Conservation (phyloP, 2,888 invertebrate species). For the Esperia sulphurella region DNA sequence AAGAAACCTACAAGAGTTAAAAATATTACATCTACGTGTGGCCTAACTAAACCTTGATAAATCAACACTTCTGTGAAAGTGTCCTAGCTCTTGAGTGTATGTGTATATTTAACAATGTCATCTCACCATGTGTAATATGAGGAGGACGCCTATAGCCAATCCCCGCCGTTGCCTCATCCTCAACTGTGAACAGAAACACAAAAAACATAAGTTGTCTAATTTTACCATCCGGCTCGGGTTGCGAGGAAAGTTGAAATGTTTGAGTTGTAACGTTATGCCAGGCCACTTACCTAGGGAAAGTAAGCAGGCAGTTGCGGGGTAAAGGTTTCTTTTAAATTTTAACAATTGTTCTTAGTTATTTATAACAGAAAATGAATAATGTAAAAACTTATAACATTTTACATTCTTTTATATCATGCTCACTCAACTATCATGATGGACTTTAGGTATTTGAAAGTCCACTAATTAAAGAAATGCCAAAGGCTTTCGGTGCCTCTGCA, state of each 20-base stretch:
- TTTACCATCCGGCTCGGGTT: constrained; percentile 8
- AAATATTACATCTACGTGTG: too few relatives aligned
- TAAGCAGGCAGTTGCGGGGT: constrained; percentile 6
- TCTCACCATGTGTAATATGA: constrained; percentile 71
- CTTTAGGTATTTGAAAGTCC: too few relatives aligned
- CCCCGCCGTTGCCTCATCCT: constrained; percentile 64
- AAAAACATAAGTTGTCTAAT: constrained; percentile 19
- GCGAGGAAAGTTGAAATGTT: constrained; percentile 37
- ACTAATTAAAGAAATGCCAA: too few relatives aligned
- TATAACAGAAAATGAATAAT: too few relatives aligned
- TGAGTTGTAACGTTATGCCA: constrained; percentile 24
- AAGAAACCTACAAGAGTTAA: too few relatives aligned
- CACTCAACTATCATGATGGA: neutral
- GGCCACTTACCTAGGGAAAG: constrained; percentile 31
- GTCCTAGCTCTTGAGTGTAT: neutral
- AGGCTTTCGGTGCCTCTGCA: too few relatives aligned
- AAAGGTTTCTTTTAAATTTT: neutral
- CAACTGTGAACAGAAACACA: constrained; percentile 57
- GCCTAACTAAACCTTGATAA: neutral
- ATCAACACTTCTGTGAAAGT: neutral
- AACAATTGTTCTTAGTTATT: neutral
- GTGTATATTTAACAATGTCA: neutral
- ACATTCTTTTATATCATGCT: neutral
- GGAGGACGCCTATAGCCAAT: constrained; percentile 57
- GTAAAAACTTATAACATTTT: too few relatives aligned